Conservation (phyloP, 35 echinoderm and acorn worm species). For the Holothuria glaberrima region DNA sequence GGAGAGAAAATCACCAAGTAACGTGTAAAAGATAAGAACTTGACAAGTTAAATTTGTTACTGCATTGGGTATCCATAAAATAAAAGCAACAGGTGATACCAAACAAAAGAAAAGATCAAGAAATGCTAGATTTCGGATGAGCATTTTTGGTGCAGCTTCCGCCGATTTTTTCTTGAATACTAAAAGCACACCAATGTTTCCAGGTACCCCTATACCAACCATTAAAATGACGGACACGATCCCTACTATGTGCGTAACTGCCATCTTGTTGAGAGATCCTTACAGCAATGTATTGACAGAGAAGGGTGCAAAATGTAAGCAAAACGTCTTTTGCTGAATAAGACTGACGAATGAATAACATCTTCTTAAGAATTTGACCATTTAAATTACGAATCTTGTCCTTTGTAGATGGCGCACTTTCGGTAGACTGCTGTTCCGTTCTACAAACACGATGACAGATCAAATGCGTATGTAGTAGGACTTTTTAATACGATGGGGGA, state of each 20-base stretch:
- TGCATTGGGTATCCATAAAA: not conserved
- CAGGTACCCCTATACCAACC: slow-evolving; percentile 5
- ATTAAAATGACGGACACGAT: not conserved
- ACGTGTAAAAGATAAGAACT: not conserved
- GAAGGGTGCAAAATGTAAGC: too few species aligned
- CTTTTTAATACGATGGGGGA: too few species aligned
- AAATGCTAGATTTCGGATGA: slow-evolving; percentile 2
- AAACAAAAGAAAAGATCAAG: slow-evolving; percentile 14
- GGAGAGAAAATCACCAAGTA: slow-evolving; percentile 2
- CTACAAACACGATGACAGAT: too few species aligned
- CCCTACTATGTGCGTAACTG: not conserved
- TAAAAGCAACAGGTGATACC: not conserved
- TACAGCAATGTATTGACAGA: too few species aligned
- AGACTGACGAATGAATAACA: too few species aligned
- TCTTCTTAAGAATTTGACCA: too few species aligned
- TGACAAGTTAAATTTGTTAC: not conserved
- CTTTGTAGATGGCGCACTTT: too few species aligned
- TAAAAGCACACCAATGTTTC: slow-evolving; percentile 6
- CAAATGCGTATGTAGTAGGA: too few species aligned
- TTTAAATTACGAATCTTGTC: too few species aligned
- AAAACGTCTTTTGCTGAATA: too few species aligned
- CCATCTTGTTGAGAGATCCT: too few species aligned
- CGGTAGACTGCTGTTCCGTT: too few species aligned
- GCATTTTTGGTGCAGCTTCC: not conserved
- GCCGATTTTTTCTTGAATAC: not conserved